Evolutionary conservation across 2,888 invertebrate genomes (phyloP), one percentile per base, ranked within the genome.

Genomic region (Hydraecia micacea): DNA sequence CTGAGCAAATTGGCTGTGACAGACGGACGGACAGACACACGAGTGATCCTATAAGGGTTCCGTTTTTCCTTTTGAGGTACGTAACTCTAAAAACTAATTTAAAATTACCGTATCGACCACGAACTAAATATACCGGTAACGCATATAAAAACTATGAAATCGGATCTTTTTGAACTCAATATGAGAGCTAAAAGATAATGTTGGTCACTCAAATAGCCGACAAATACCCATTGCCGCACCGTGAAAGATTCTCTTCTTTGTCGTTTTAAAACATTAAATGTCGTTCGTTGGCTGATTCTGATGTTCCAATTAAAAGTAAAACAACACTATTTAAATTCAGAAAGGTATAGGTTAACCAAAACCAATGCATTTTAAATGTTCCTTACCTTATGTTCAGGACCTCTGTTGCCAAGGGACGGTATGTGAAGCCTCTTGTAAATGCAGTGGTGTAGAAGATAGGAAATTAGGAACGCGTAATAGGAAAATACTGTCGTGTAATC

Each of bases 161-260:
- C 0, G 18, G 13, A 49, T 76, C 21, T 32, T 75, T 75, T 18
- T 49, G 18, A 66, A 52, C 68, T 77, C 68, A 77, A 77, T 67
- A 67, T 66, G 32, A n/a, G 2, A 39, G 39, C 39, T 39, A 52
- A 77, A 60, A 67, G 39, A 62, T 67, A 42, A 62, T 62, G 46
- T 11, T 42, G 11, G 39, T 9, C 32, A 67, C 60, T 67, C 39
- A 77, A 67, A 77, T 39, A 58, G 28, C 60, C 9, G 13, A 2
- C 18, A 49, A 49, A 49, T 49, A 49, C n/a, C 66, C 77, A 60
- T 67, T 60, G 60, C 25, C 13, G 11, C 49, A 77, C 39, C 66
- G 67, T 67, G 49, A 77, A 52, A 67, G n/a, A 52, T 9, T 52
- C 25, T 13, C 39, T n/a, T 60, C 46, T 66, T 66, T 49, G 11